Evolutionary conservation across 2,888 invertebrate species (phyloP).

Genomic region (Caenorhabditis doughertyi): DNA sequence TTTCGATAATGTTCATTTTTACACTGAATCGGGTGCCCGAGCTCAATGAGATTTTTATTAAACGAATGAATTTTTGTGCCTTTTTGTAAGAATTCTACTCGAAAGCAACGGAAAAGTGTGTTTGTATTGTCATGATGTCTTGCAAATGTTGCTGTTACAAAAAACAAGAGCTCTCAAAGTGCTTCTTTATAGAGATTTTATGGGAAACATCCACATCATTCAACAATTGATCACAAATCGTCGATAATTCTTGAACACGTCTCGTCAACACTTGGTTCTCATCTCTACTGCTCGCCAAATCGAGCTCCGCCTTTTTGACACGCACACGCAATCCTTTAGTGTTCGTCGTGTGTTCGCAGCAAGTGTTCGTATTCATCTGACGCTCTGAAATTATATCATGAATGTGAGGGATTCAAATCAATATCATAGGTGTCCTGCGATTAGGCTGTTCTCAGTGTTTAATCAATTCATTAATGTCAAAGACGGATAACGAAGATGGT

Average conservation of each 20-base stretch:
- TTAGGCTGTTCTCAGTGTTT: neutral
- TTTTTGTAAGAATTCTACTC: too few species aligned
- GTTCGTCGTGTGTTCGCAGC: constrained; percentile 47
- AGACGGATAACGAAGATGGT: too few species aligned
- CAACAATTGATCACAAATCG: constrained; percentile 59
- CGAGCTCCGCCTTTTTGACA: constrained; percentile 43
- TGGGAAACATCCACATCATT: constrained; percentile 55
- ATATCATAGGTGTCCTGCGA: neutral
- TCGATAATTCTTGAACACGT: constrained; percentile 41
- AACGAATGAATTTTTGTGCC: too few species aligned
- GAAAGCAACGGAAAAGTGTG: too few species aligned
- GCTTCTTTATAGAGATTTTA: constrained; percentile 35
- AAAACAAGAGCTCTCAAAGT: too few species aligned
- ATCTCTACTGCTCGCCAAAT: constrained; percentile 44
- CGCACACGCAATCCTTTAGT: constrained; percentile 49
- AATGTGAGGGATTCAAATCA: neutral
- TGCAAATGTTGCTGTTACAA: too few species aligned
- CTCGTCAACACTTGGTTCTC: constrained; percentile 43
- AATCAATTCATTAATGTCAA: too few species aligned
- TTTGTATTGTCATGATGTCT: too few species aligned
- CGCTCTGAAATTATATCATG: constrained; percentile 23
- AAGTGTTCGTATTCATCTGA: constrained; percentile 50
- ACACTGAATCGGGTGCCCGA: too few species aligned
- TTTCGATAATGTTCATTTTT: too few species aligned
- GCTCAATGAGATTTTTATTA: too few species aligned